Percentiles rank a stretch among this genome's conserved stretches.
Evolutionary conservation across 2,113 vertebrate species (phyloP).

Genomic region (Argyrosomus japonicus): DNA sequence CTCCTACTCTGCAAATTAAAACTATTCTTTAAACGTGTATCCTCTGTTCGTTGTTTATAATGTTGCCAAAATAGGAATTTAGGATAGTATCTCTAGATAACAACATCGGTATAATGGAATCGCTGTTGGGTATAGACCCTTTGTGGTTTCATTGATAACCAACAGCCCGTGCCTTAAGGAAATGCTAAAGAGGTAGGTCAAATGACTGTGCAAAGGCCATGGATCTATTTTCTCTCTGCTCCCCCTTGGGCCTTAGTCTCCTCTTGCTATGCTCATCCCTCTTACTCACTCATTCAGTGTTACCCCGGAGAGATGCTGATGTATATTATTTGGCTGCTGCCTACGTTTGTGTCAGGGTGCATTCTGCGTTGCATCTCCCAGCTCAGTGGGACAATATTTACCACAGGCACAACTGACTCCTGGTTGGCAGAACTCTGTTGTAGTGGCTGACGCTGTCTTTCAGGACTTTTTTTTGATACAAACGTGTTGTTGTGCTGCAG

Average conservation of each 20-base stretch:
- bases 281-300: constrained; percentile 19
- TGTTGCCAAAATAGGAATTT: not conserved
- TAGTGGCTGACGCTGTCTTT: not conserved
- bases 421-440: not conserved
- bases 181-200: constrained; percentile 41
- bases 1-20: not conserved
- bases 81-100: not conserved
- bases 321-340: constrained; percentile 59
- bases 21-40: not conserved
- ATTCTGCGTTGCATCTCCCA: constrained; percentile 38
- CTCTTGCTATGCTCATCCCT: constrained; percentile 28
- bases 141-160: constrained; percentile 39
- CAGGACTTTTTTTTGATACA: not conserved
- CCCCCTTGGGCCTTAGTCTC: constrained; percentile 23
- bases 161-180: constrained; percentile 16
- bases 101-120: constrained; percentile 14
- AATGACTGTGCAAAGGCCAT: constrained; percentile 41
- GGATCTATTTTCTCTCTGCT: constrained; percentile 37
- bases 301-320: constrained; percentile 51
- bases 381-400: constrained; percentile 22
- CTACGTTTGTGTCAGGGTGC: constrained; percentile 51
- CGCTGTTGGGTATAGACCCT: not conserved
- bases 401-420: constrained; percentile 6
- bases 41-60: not conserved
- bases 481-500: constrained; percentile 18